Conservation (phyloP, 1,140 invertebrate genomes). For the Drosophila watanabei region DNA sequence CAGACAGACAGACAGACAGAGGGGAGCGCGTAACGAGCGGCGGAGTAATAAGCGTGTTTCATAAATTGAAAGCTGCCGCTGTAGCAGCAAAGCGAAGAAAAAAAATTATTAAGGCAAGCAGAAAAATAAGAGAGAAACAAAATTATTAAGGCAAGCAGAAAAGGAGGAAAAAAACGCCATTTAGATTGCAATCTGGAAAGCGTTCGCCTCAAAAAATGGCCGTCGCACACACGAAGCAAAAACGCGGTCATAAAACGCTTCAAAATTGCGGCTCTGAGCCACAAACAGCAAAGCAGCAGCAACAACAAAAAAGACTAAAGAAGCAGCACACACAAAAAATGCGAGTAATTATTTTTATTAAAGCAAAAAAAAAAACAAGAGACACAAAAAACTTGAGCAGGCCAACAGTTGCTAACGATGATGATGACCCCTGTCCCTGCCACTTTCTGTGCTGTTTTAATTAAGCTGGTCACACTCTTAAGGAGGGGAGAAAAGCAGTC, state of each 20-base stretch:
- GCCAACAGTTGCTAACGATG: constrained; percentile 44
- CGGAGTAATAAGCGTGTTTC: constrained; percentile 77
- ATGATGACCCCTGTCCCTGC: constrained; percentile 28
- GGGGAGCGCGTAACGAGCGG: constrained; percentile 58
- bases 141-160: constrained; percentile 67
- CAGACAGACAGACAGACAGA: too few relatives aligned
- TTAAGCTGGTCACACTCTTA: constrained; percentile 51
- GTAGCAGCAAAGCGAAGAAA: constrained; percentile 23
- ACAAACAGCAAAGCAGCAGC: constrained; percentile 57
- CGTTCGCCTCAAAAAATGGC: constrained; percentile 73
- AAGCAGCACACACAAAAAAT: constrained; percentile 57
- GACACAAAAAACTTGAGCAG: constrained; percentile 11
- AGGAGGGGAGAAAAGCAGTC: background rate
- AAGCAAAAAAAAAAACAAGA: constrained; percentile 39
- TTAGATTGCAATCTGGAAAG: constrained; percentile 82
- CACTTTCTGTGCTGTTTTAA: constrained; percentile 37
- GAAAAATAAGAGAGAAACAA: constrained; percentile 40
- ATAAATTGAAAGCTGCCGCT: constrained; percentile 72
- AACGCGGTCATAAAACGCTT: constrained; percentile 75
- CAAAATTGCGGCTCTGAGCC: constrained; percentile 77
- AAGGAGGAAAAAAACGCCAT: constrained; percentile 61
- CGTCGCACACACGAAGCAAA: constrained; percentile 74
- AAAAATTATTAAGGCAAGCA: constrained; percentile 70
- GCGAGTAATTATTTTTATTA: constrained; percentile 79
- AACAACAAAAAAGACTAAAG: constrained; percentile 36